Percentiles rank a stretch among this genome's conserved stretches.
phyloP scores from a whole-genome alignment of 64 coral and sea anemone species.

The Porites lutea region DNA sequence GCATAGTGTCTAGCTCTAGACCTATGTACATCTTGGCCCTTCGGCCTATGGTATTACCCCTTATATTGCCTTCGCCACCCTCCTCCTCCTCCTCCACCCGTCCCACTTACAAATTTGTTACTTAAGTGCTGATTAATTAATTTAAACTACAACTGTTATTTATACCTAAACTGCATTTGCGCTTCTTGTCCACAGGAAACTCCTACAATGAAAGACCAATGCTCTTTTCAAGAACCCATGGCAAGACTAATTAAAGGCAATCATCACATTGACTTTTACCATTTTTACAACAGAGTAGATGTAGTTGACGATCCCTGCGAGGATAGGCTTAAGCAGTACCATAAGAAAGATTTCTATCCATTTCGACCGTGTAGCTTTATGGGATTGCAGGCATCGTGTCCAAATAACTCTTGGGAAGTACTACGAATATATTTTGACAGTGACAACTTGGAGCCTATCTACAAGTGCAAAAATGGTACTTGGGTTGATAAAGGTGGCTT shows the following conservation, averaged over 20 bases:
- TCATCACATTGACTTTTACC: constrained; percentile 80
- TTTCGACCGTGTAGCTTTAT: constrained; percentile 81
- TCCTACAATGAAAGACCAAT: constrained; percentile 57
- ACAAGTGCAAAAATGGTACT: constrained; percentile 50
- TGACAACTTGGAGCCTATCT: constrained; percentile 40
- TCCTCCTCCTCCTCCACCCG: too few species aligned
- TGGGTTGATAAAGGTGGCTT: constrained; percentile 29
- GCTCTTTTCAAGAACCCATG: constrained; percentile 91
- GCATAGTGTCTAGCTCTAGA: too few species aligned
- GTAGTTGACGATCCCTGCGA: constrained; percentile 67
- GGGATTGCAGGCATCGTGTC: constrained; percentile 68
- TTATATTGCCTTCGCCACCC: too few species aligned
- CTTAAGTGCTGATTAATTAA: too few species aligned
- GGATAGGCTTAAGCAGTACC: constrained; percentile 63
- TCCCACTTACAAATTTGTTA: too few species aligned
- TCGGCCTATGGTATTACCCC: too few species aligned
- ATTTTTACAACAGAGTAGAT: constrained; percentile 73
- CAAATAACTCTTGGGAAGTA: constrained; percentile 70
- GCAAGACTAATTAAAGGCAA: constrained; percentile 69
- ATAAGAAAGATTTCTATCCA: constrained; percentile 85
- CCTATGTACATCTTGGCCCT: too few species aligned
- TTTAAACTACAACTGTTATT: too few species aligned
- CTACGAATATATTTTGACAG: constrained; percentile 57
- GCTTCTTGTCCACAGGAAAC: constrained; percentile 49
- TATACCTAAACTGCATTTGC: too few species aligned